Evolutionary conservation across 2,113 vertebrate species (phyloP).

Genomic region (Gnathonemus longibarbis): DNA sequence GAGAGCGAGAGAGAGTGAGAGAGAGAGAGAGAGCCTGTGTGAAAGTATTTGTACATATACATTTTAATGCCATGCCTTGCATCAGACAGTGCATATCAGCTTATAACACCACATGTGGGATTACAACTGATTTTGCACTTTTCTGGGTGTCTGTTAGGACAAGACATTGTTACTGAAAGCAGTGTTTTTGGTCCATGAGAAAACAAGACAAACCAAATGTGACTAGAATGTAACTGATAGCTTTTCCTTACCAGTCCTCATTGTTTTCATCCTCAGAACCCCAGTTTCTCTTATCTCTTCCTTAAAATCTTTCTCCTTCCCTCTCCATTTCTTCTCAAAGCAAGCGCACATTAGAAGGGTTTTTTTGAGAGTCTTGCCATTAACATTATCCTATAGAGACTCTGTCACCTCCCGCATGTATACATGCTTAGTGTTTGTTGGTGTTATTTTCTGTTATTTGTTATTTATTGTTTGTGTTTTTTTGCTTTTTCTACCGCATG

Average conservation of each 20-base stretch:
- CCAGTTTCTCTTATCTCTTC: background rate
- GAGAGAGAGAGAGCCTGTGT: background rate
- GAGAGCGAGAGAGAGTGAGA: background rate
- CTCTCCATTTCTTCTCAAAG: background rate
- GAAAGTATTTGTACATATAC: background rate
- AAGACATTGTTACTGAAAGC: background rate
- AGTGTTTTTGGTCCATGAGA: background rate
- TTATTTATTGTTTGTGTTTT: background rate
- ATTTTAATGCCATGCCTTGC: background rate
- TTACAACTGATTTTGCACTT: background rate
- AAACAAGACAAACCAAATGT: slow-evolving; percentile 14
- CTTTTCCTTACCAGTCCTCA: slow-evolving; percentile 30
- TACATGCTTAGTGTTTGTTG: background rate
- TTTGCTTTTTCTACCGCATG: background rate
- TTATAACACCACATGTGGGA: too few species aligned
- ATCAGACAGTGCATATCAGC: background rate
- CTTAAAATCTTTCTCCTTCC: background rate
- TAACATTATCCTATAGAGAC: background rate
- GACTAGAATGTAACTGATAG: slow-evolving; percentile 47
- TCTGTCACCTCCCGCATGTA: background rate
- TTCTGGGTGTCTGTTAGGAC: background rate
- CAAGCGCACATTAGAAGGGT: background rate
- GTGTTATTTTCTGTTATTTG: background rate
- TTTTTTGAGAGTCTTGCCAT: background rate
- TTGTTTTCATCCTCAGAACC: slow-evolving; percentile 18